phyloP scores from a whole-genome alignment of 2,888 invertebrate species.

The Aspidapion aeneum region DNA sequence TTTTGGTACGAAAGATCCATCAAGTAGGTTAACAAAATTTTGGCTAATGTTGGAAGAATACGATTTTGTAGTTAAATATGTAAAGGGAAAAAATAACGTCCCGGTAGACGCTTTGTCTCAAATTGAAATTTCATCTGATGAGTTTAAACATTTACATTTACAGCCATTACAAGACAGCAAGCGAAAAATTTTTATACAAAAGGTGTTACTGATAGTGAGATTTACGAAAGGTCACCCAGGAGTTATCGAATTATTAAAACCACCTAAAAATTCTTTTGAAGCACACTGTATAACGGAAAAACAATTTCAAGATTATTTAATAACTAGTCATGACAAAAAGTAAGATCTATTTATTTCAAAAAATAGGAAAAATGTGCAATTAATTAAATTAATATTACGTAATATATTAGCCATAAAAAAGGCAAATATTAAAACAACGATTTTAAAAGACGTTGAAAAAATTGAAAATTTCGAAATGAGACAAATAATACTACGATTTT shows the following conservation, averaged over 20 bases:
- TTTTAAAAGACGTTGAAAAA: background rate
- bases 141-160: too few species aligned
- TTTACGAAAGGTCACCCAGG: background rate
- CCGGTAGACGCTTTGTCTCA: too few species aligned
- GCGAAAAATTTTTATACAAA: too few species aligned
- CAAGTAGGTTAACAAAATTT: too few species aligned
- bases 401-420: background rate
- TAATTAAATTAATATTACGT: background rate
- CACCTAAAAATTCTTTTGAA: background rate
- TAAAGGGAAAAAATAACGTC: too few species aligned
- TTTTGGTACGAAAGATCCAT: too few species aligned
- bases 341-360: background rate
- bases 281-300: background rate
- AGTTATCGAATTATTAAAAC: background rate
- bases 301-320: background rate
- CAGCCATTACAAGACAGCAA: too few species aligned
- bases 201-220: background rate
- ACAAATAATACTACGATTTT: background rate
- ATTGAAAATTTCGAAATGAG: background rate
- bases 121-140: too few species aligned
- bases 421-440: background rate
- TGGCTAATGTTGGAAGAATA: too few species aligned
- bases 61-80: too few species aligned
- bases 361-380: background rate
- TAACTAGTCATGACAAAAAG: background rate